Evolutionary conservation across 2,888 invertebrate genomes (phyloP).

Genomic region (Automeris io): DNA sequence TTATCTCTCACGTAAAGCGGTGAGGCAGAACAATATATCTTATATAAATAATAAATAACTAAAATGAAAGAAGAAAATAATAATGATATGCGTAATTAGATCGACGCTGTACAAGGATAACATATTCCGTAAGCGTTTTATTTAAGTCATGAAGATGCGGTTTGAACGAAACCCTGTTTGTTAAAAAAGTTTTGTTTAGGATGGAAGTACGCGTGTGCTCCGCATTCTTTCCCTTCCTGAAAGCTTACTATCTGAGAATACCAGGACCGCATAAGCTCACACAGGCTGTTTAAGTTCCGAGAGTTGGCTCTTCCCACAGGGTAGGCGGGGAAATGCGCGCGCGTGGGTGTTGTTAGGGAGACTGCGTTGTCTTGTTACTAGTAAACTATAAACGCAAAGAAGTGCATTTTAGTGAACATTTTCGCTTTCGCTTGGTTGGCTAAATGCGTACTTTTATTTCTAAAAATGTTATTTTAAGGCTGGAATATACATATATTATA

Average conservation of each 20-base stretch:
- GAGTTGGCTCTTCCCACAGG: slow-evolving; percentile 44
- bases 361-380: slow-evolving; percentile 54
- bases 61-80: no score
- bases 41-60: slow-evolving; percentile 14
- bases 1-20: no score
- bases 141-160: no score
- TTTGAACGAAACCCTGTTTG: no score
- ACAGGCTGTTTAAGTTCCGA: slow-evolving; percentile 31
- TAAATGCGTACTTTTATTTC: no score
- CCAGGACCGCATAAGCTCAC: slow-evolving; percentile 64
- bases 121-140: slow-evolving; percentile 35
- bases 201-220: no score
- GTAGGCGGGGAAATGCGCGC: slow-evolving; percentile 58
- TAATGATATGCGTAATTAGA: slow-evolving; percentile 78
- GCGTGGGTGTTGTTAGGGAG: slow-evolving; percentile 67
- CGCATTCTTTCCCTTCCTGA: slow-evolving; percentile 75
- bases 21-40: slow-evolving; percentile 9
- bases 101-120: slow-evolving; percentile 67
- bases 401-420: no score
- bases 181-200: no score
- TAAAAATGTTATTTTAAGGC: no score
- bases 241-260: slow-evolving; percentile 80
- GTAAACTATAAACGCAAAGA: slow-evolving; percentile 40
- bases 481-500: no score
- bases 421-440: no score